These are phyloP conservation scores for Agriopis marginaria DNA, from an alignment of 2,888 invertebrate genomes.

Conservation along the genomic window DNA sequence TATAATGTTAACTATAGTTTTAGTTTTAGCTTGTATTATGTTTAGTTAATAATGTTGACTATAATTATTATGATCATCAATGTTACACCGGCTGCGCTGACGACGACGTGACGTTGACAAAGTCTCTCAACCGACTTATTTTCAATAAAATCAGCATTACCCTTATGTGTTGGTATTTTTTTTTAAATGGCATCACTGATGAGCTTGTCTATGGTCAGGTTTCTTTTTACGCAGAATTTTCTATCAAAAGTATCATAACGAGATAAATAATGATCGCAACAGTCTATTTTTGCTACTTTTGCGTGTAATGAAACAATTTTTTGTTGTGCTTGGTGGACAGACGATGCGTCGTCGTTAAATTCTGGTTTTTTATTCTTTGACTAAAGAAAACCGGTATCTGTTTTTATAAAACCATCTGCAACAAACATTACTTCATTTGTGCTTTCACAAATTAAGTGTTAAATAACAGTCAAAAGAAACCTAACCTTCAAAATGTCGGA, in stretches of 20 bases:
- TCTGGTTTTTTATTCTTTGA: no score
- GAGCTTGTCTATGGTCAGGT: background rate
- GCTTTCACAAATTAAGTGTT: background rate
- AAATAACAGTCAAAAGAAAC: constrained; percentile 39
- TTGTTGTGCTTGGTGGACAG: background rate
- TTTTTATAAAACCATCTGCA: background rate
- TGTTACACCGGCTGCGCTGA: no score
- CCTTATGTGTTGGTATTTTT: no score
- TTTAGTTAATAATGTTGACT: no score
- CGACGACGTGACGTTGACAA: no score
- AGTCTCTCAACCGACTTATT: no score
- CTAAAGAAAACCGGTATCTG: background rate
- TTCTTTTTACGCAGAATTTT: constrained; percentile 8
- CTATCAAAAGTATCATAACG: background rate
- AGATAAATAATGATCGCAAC: no score
- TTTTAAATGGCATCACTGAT: no score
- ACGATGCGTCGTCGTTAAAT: background rate
- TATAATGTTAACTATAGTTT: no score
- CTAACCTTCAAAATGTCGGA: constrained; percentile 91
- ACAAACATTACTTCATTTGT: background rate
- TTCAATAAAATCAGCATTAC: no score
- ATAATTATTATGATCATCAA: no score
- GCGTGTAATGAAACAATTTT: background rate
- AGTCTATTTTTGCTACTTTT: background rate
- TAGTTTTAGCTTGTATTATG: no score